Evolutionary conservation across 37 sponge, comb jelly and placozoan species (phyloP), one percentile per base, ranked within the genome.

Genomic region (Amphimedon queenslandica): DNA sequence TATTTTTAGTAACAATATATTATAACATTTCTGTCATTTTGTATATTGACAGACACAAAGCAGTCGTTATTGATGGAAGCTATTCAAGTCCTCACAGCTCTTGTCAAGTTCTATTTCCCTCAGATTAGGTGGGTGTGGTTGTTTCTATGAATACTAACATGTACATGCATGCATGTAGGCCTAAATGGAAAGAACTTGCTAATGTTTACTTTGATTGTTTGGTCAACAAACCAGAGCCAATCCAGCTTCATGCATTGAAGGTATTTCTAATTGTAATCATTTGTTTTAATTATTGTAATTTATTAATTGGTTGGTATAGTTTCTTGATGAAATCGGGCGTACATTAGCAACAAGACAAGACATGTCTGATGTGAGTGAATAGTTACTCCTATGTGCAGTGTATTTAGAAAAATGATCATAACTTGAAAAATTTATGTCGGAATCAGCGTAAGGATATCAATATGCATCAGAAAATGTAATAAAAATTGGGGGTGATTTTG

Each of bases 31-130:
- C n/a, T n/a, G n/a, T n/a, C n/a, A n/a, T n/a, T 36, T 5, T 20
- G 27, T 47, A 20, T 63, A 21, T 43, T 10, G 18, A 0, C 55
- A 37, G 40, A 71, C 63, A 60, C 33, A 64, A 8, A 40, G 0
- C 43, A 28, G 3, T 42, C 67, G 0, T 21, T 87, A 3, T 58
- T 71, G 72, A 65, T 69, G 8, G 81, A 80, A 63, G 57, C 77
- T 8, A 41, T 87, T 29, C 87, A 87, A 23, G 81, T 87, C 2
- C 66, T 87, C 16, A 41, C 81, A 24, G 81, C 81, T 32, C 33
- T 76, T 1, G 24, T 67, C 24, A 76, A 71, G 67, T 80, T 75
- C 57, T 87, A 80, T 37, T 87, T 80, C 61, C 73, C 40, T 71
- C 21, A 42, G 24, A 71, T 80, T 3, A 6, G 32, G 80, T 80